Evolutionary conservation across 92 coral and sea anemone genomes (phyloP), one percentile per base, ranked within the genome.

Genomic region (Phenganax stokvisi): DNA sequence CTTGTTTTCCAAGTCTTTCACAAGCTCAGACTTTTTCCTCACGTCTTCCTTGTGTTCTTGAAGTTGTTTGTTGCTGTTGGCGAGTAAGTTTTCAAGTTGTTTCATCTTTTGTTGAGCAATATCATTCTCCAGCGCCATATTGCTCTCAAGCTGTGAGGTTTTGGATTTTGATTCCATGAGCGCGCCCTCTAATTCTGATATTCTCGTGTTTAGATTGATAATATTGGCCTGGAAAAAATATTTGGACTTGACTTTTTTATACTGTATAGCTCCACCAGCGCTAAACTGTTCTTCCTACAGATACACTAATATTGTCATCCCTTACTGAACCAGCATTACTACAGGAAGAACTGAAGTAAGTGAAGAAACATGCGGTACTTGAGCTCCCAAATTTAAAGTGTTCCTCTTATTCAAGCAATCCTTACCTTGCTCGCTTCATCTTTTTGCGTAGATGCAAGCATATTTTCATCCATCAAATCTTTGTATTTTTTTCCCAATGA

Each of bases 1-100:
- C 62, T 94, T 92, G 76, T 84, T 84, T 31, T 85, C 89, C 20
- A 94, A 54, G 2, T 57, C 71, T 72, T 80, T 85, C 59, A 92
- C 81, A 47, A 79, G 74, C 54, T 63, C 44, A 30, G 51, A n/a
- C 53, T 79, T 79, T 74, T 79, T 51, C 6, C 30, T 64, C 47
- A 29, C 83, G n/a, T 63, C 83, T 54, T 79, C 77, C 16, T 54
- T 73, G 59, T 17, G 16, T 20, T 73, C 77, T 6, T 52, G 31
- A n/a, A 51, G 59, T 25, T 52, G 44, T 12, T 73, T 73, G 59
- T 52, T 73, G 5, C 58, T 27, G 20, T 51, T 73, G 10, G 59
- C 51, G 3, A 73, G 60, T 13, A 65, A 16, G 57, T 27, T 62
- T 63, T 79, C 83, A 29, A 79, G 62, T 53, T 79, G 83, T 60